Evolutionary conservation across 2,113 vertebrate genomes (phyloP).

Genomic region (Sturnus vulgaris): DNA sequence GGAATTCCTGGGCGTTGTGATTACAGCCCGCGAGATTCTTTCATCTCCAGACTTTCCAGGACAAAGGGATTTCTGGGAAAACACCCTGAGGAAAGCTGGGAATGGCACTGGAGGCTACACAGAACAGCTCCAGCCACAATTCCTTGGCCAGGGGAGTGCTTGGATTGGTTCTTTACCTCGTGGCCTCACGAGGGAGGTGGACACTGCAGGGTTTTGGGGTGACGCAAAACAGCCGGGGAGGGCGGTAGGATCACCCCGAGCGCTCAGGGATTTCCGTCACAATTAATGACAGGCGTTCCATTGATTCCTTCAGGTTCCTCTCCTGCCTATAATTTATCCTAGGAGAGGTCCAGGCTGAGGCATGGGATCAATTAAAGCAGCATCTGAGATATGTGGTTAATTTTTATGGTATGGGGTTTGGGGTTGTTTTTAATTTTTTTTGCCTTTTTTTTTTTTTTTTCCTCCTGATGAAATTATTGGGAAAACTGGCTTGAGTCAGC

Average conservation of each 20-base stretch:
- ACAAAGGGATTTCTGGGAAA: neutral
- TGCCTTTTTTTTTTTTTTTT: neutral
- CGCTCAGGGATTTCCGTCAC: neutral
- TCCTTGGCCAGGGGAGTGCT: accelerated
- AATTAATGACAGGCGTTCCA: conserved; percentile 40
- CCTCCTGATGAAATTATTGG: neutral
- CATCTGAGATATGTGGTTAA: neutral
- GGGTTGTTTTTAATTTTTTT: neutral
- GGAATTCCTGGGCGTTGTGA: neutral
- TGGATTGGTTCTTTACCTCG: neutral
- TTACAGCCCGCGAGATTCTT: neutral
- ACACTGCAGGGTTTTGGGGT: neutral
- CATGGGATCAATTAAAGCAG: neutral
- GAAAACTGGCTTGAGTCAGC: neutral
- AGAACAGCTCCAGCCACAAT: neutral
- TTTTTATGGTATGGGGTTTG: accelerated
- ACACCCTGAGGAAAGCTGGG: neutral
- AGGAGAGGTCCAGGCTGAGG: neutral
- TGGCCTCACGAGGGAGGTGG: neutral
- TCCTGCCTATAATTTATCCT: conserved; percentile 31
- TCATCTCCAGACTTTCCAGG: neutral
- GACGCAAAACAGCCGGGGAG: neutral
- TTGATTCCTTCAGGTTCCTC: neutral
- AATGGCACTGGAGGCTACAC: neutral
- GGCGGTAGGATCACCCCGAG: neutral